phyloP scores from a whole-genome alignment of 1,140 invertebrate species.

The Chironomus striatipennis region DNA sequence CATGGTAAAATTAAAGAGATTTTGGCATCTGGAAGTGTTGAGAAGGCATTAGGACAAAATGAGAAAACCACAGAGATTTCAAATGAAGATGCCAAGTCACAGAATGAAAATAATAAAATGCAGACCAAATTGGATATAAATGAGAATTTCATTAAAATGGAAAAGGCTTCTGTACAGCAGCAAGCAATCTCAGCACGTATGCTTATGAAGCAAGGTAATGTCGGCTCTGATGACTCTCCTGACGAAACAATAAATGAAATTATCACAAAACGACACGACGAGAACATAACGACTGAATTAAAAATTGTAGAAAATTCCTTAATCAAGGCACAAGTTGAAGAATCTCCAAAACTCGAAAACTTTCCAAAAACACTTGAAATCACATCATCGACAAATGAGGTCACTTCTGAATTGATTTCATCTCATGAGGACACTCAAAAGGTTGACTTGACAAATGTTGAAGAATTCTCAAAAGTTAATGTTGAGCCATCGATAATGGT shows the following conservation, averaged over 20 bases:
- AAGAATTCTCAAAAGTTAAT: neutral
- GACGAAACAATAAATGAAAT: neutral
- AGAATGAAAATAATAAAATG: too few species aligned
- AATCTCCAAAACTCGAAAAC: neutral
- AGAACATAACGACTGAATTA: neutral
- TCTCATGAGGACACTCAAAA: neutral
- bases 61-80: too few species aligned
- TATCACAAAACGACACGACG: neutral
- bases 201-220: slow-evolving; percentile 6
- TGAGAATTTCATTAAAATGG: slow-evolving; percentile 1
- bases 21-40: neutral
- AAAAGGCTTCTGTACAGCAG: neutral
- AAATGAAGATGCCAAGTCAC: too few species aligned
- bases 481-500: neutral
- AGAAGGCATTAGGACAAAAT: too few species aligned
- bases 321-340: neutral
- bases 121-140: neutral
- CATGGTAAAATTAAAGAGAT: neutral
- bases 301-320: neutral
- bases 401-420: neutral
- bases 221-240: neutral
- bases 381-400: neutral
- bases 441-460: neutral
- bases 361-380: neutral
- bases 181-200: neutral